Conservation (phyloP, 2,888 invertebrate genomes). For the Leptogaster cylindrica region DNA sequence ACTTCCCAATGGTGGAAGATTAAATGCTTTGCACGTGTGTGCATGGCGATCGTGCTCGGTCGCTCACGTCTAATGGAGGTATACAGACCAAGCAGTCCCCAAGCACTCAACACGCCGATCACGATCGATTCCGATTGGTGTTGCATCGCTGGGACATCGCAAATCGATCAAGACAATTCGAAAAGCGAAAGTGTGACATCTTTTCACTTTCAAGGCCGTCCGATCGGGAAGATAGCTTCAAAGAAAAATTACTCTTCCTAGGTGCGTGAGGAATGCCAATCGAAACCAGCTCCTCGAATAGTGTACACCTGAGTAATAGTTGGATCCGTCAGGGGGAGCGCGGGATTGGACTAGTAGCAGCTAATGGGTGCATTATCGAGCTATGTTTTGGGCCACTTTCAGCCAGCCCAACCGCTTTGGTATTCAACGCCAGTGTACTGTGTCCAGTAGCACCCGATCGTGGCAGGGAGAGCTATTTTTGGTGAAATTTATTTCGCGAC, state of each 20-base stretch:
- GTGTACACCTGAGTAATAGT: conserved; percentile 11
- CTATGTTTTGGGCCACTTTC: conserved; percentile 30
- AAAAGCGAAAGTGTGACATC: conserved; percentile 41
- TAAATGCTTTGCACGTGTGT: conserved; percentile 30
- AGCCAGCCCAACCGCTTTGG: background rate
- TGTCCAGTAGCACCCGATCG: conserved; percentile 3
- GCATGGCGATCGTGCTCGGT: conserved; percentile 12
- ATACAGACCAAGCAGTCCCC: background rate
- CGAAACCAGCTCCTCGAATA: background rate
- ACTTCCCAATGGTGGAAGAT: background rate
- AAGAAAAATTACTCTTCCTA: conserved; percentile 32
- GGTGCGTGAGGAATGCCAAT: conserved; percentile 1
- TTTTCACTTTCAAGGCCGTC: conserved; percentile 44
- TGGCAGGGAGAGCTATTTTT: conserved; percentile 22
- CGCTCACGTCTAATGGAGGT: conserved; percentile 26
- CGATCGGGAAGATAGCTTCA: conserved; percentile 6
- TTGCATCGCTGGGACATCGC: conserved; percentile 14
- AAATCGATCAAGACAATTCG: conserved; percentile 23
- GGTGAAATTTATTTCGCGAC: conserved; percentile 38
- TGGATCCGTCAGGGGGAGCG: background rate
- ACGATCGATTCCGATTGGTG: conserved; percentile 7
- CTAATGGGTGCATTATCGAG: conserved; percentile 21
- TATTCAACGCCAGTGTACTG: conserved; percentile 24
- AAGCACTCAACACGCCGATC: conserved; percentile 23
- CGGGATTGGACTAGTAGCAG: background rate